A percentile compares a stretch with the other conserved stretches of the same genome.
Conservation (phyloP, 2,113 vertebrate species). For the Macroglossus sobrinus region DNA sequence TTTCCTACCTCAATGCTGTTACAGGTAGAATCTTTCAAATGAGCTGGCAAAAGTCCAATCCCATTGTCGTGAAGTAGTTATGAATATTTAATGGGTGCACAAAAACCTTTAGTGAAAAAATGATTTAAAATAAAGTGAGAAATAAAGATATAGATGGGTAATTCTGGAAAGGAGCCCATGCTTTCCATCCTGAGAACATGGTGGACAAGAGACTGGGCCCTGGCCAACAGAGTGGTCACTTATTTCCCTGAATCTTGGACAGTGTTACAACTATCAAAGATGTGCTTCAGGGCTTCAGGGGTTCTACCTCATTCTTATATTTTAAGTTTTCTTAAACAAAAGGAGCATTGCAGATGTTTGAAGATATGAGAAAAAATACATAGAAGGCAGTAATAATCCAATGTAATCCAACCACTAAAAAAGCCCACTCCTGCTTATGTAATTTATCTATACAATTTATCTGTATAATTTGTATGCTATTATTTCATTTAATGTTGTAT, state of each 20-base stretch:
- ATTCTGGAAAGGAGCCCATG: neutral
- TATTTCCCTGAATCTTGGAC: neutral
- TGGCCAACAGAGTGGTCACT: neutral
- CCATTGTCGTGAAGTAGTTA: neutral
- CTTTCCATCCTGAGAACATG: neutral
- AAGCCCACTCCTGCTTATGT: neutral
- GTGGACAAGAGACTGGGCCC: neutral
- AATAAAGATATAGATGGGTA: neutral
- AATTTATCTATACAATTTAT: neutral
- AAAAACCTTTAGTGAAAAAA: neutral
- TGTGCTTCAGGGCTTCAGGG: neutral
- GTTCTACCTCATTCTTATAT: neutral
- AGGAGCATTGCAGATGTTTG: neutral
- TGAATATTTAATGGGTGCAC: neutral
- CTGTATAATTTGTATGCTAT: neutral
- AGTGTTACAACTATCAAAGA: neutral
- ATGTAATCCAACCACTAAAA: neutral
- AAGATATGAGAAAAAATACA: neutral
- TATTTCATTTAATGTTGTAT: neutral
- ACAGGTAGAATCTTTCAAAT: neutral
- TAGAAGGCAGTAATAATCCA: neutral
- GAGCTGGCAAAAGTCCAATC: neutral
- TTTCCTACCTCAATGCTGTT: neutral
- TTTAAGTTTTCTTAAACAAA: neutral
- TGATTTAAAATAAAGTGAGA: neutral